Base-by-base conservation (phyloP, 2,888 invertebrate species). In the Caenorhabditis afra region DNA sequence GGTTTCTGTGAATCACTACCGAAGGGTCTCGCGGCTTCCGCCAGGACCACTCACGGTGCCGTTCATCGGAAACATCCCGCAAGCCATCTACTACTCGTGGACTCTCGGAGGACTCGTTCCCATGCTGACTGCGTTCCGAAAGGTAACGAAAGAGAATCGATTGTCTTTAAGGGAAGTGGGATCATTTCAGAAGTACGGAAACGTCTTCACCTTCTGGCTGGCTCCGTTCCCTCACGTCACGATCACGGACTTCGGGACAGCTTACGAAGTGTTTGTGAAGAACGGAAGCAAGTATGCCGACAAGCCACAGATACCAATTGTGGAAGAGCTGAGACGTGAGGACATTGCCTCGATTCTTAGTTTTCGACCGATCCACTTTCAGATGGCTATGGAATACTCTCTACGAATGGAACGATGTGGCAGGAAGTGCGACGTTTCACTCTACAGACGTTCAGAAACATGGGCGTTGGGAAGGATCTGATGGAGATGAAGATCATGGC, bases 61-160 rank as follows among this genome's bases (percentile, higher is more conserved):
- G 29, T 29, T 29, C 29, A 44, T 65, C 12, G 58, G 65, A 52
- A 82, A 82, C 49, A n/a, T 82, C 1, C 68, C 45, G 8, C 73
- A 74, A 37, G 37, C 80, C 7, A 11, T 65, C 0, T 73, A 61
- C 37, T 41, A 68, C 39, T 18, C 44, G 1, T 62, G 47, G 47
- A 66, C 47, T 14, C 57, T 41, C 12, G 74, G 68, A 23, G 52
- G 67, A 20, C 41, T 70, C 3, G 58, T 62, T 1, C 16, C 22
- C 3, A 62, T 45, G 22, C 47, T 49, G 18, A 18, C 47, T 16
- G 65, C 49, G 35, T 49, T 74, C 45, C 35, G 55, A 47, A 73
- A 74, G 11, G 35, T 29, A 5, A 20, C n/a, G n/a, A n/a, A n/a
- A 7, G 29, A 29, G 29, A 29, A 3, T 29, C 7, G 29, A 29